A percentile compares a stretch with the other conserved stretches of the same genome.
Evolutionary conservation across 2,113 vertebrate genomes (phyloP).

Genomic region (Pelvicachromis taeniatus): DNA sequence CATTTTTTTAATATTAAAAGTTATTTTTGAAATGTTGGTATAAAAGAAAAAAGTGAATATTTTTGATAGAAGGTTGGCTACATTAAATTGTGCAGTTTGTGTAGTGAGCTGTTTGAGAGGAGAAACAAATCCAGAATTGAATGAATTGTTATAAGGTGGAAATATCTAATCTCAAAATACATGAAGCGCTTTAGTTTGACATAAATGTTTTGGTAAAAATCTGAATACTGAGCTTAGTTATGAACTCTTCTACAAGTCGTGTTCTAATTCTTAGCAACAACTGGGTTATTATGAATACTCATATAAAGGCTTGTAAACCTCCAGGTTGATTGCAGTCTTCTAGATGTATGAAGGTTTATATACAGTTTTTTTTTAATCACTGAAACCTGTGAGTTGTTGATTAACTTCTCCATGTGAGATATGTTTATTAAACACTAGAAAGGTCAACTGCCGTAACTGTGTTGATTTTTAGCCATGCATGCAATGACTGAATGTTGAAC

Average conservation of each 20-base stretch:
- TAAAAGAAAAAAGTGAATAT: constrained; percentile 56
- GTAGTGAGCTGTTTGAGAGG: background rate
- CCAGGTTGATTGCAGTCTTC: background rate
- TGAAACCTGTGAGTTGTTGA: background rate
- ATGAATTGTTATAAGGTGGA: background rate
- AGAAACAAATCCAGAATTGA: background rate
- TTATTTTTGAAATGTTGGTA: constrained; percentile 68
- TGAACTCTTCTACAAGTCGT: background rate
- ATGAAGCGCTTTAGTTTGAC: background rate
- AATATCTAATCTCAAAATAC: background rate
- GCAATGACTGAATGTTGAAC: background rate
- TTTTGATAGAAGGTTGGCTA: constrained; percentile 67
- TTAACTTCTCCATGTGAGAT: background rate
- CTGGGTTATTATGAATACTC: background rate
- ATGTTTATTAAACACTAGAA: background rate
- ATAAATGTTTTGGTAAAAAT: background rate
- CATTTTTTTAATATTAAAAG: constrained; percentile 44
- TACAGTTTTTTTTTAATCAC: background rate
- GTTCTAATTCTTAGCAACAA: background rate
- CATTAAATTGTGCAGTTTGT: constrained; percentile 22
- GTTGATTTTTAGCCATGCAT: background rate
- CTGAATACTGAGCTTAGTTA: background rate
- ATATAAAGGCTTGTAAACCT: background rate
- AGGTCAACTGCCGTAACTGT: background rate
- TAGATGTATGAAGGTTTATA: background rate